Conservation (phyloP, 2,888 invertebrate genomes). For the Hyposoter dolosus region DNA sequence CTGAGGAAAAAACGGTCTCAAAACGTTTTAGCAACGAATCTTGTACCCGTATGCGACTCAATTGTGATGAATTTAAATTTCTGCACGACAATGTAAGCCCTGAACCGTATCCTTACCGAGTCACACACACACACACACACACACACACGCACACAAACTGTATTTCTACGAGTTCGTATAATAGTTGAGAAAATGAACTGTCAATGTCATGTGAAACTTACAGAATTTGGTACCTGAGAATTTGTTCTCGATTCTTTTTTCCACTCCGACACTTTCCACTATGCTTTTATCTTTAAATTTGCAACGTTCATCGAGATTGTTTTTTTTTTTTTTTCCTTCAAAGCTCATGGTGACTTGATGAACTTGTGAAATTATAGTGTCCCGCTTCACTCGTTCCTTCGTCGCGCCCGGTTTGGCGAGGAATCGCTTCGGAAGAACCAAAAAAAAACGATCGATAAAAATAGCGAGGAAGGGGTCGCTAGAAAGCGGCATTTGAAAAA, state of each 20-base stretch:
- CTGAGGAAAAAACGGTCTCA: constrained; percentile 56
- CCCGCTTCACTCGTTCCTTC: too few relatives aligned
- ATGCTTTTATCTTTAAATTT: too few relatives aligned
- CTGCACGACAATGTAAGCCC: constrained; percentile 1
- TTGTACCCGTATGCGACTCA: constrained; percentile 60
- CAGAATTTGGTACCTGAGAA: not conserved
- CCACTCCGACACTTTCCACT: not conserved
- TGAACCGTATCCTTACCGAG: not conserved
- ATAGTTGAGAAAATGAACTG: not conserved
- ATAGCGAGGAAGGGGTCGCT: constrained; percentile 31
- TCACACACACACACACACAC: not conserved
- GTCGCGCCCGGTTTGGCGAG: not conserved
- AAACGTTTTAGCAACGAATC: constrained; percentile 69
- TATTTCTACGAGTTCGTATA: constrained; percentile 17
- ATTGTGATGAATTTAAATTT: constrained; percentile 14
- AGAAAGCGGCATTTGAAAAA: constrained; percentile 9
- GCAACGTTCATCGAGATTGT: too few relatives aligned
- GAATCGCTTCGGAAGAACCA: not conserved
- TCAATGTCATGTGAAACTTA: not conserved
- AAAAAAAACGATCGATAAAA: constrained; percentile 2
- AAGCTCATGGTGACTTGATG: too few relatives aligned
- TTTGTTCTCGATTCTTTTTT: not conserved
- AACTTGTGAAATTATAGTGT: too few relatives aligned
- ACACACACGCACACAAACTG: not conserved
- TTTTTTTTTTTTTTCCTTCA: too few relatives aligned